Evolutionary conservation across 2,888 invertebrate species (phyloP).

Genomic region (Molorchus minor): DNA sequence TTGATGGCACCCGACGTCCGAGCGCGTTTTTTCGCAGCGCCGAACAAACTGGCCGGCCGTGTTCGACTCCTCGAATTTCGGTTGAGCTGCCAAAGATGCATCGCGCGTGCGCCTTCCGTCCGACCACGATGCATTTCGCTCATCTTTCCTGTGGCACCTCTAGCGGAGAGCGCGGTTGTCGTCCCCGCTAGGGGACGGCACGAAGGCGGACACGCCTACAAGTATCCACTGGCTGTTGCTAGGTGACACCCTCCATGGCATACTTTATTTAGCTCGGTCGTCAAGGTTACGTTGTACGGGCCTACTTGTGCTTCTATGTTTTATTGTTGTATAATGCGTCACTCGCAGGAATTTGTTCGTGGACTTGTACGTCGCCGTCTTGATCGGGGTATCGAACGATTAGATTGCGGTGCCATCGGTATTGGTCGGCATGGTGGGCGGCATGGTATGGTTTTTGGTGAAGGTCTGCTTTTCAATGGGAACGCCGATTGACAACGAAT

Average conservation of each 20-base stretch:
- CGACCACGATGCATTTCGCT: slow-evolving; percentile 34
- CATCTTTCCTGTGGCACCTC: slow-evolving; percentile 36
- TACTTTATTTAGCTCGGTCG: slow-evolving; percentile 51
- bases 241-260: slow-evolving; percentile 51
- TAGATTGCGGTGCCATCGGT: too few species aligned
- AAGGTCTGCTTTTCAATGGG: too few species aligned
- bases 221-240: slow-evolving; percentile 50
- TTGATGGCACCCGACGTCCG: slow-evolving; percentile 10
- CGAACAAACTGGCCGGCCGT: slow-evolving; percentile 4
- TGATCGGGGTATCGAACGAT: too few species aligned
- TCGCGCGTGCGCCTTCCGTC: slow-evolving; percentile 24
- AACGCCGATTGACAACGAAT: too few species aligned
- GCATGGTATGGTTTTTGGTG: too few species aligned
- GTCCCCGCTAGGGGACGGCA: slow-evolving; percentile 38
- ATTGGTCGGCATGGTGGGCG: too few species aligned
- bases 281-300: slow-evolving; percentile 49
- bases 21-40: slow-evolving; percentile 2
- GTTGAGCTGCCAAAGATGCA: slow-evolving; percentile 24
- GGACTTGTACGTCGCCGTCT: too few species aligned
- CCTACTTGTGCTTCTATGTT: slow-evolving; percentile 27
- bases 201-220: slow-evolving; percentile 47
- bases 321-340: slow-evolving; percentile 19
- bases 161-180: slow-evolving; percentile 38
- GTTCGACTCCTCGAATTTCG: slow-evolving; percentile 2
- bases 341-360: slow-evolving; percentile 5